phyloP scores from a whole-genome alignment of 2,113 vertebrate species.

The Dunckerocampus dactyliophorus region DNA sequence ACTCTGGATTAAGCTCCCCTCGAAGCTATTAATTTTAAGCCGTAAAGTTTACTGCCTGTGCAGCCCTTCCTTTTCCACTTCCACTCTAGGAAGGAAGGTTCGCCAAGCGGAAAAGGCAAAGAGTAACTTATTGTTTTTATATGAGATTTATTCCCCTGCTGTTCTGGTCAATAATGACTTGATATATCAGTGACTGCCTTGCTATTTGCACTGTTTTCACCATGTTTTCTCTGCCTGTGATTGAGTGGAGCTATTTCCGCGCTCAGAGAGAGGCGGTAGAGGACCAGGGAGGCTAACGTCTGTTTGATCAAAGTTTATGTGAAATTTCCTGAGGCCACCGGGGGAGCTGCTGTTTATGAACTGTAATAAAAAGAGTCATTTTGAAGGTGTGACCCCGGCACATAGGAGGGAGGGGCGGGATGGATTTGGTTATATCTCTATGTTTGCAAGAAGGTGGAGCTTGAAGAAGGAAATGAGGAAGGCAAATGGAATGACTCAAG shows the following conservation, averaged over 20 bases:
- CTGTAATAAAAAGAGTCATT: slow-evolving; percentile 99
- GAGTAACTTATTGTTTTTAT: slow-evolving; percentile 80
- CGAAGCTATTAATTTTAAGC: slow-evolving; percentile 73
- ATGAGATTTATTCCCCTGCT: slow-evolving; percentile 76
- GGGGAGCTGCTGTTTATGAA: slow-evolving; percentile 96
- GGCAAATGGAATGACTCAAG: not conserved
- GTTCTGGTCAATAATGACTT: slow-evolving; percentile 80
- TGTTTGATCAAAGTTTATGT: slow-evolving; percentile 98
- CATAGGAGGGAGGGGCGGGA: slow-evolving; percentile 42
- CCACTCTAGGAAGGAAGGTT: slow-evolving; percentile 47
- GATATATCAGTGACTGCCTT: slow-evolving; percentile 72
- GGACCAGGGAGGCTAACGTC: slow-evolving; percentile 76
- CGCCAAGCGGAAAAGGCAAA: slow-evolving; percentile 49
- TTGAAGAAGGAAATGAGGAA: slow-evolving; percentile 18
- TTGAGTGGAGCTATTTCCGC: slow-evolving; percentile 74
- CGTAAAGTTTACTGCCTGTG: slow-evolving; percentile 70
- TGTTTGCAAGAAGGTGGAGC: slow-evolving; percentile 81
- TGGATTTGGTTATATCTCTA: slow-evolving; percentile 77
- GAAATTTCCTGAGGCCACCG: slow-evolving; percentile 87
- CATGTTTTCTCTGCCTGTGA: slow-evolving; percentile 76
- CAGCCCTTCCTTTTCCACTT: slow-evolving; percentile 43
- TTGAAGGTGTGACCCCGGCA: slow-evolving; percentile 84
- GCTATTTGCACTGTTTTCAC: slow-evolving; percentile 80
- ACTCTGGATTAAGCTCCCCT: slow-evolving; percentile 59
- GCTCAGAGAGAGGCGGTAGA: slow-evolving; percentile 65